Percentiles rank a stretch among this genome's conserved stretches.
Evolutionary conservation across 35 echinoderm and acorn worm species (phyloP).

Genomic region (Lytechinus pictus): DNA sequence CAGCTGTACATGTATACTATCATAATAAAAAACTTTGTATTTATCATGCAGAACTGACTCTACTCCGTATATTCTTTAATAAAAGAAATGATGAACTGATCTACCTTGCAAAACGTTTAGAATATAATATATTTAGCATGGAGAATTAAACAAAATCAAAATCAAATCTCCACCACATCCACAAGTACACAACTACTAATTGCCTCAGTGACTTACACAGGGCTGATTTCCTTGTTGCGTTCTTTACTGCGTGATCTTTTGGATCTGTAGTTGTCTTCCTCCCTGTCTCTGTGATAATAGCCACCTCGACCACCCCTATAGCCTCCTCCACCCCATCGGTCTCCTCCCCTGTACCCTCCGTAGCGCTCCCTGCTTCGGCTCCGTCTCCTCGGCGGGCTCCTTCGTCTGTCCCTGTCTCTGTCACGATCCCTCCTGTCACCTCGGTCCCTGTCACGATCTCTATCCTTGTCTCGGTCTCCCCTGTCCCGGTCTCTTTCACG

Average conservation of each 20-base stretch:
- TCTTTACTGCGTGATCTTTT: constrained; percentile 10
- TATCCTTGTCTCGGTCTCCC: not conserved
- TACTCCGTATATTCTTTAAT: too few relatives aligned
- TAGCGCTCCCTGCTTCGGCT: constrained; percentile 58
- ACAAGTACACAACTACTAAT: too few relatives aligned
- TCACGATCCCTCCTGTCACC: constrained; percentile 22
- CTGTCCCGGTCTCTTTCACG: not conserved
- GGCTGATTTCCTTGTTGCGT: constrained; percentile 38
- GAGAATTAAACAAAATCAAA: too few relatives aligned
- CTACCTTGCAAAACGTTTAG: too few relatives aligned
- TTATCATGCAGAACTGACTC: too few relatives aligned
- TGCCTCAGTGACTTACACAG: constrained; percentile 22
- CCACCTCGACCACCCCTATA: not conserved
- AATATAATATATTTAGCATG: too few relatives aligned
- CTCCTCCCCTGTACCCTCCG: constrained; percentile 38
- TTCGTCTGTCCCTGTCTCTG: not conserved
- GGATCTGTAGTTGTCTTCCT: not conserved
- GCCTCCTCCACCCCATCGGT: constrained; percentile 32
- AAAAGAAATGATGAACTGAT: too few relatives aligned
- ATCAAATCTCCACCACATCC: too few relatives aligned
- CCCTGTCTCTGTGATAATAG: not conserved
- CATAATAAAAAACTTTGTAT: too few relatives aligned
- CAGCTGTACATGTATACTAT: too few relatives aligned
- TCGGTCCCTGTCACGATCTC: constrained; percentile 37
- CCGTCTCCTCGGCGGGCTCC: not conserved